Evolutionary conservation across 2,888 invertebrate genomes (phyloP).

Genomic region (Eudasyphora cyanicolor): DNA sequence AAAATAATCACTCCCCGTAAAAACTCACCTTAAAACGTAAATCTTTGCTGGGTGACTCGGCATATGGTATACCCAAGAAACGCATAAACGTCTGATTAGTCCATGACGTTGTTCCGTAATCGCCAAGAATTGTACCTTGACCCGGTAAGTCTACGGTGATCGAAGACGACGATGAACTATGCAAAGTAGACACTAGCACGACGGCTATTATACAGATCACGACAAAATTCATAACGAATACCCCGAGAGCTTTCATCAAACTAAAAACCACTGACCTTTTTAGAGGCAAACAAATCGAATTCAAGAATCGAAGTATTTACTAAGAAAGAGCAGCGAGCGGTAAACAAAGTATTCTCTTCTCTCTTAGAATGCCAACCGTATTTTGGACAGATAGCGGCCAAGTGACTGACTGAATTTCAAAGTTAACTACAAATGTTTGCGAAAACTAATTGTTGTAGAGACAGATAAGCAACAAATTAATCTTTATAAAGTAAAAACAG

Average conservation of each 20-base stretch:
- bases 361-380: neutral
- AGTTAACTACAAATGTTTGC: neutral
- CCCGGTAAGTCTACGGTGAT: constrained; percentile 65
- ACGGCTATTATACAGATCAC: neutral
- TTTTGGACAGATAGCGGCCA: constrained; percentile 10
- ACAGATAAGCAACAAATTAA: neutral
- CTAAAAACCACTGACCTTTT: constrained; percentile 15
- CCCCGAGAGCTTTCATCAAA: constrained; percentile 30
- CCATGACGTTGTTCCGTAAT: constrained; percentile 73
- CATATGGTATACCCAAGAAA: constrained; percentile 78
- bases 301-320: constrained; percentile 2
- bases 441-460: neutral
- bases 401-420: neutral
- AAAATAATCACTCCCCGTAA: no score
- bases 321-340: neutral
- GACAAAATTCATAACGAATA: constrained; percentile 38
- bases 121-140: constrained; percentile 74
- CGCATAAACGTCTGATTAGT: constrained; percentile 74
- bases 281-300: neutral
- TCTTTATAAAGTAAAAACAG: neutral
- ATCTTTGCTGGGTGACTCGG: constrained; percentile 74
- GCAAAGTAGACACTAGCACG: constrained; percentile 19
- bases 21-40: constrained; percentile 73
- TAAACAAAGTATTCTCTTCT: neutral
- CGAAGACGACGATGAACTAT: neutral